A percentile compares a stretch with the other conserved stretches of the same genome.
Conservation (phyloP, 2,888 invertebrate species). For the Epirrita christyi region DNA sequence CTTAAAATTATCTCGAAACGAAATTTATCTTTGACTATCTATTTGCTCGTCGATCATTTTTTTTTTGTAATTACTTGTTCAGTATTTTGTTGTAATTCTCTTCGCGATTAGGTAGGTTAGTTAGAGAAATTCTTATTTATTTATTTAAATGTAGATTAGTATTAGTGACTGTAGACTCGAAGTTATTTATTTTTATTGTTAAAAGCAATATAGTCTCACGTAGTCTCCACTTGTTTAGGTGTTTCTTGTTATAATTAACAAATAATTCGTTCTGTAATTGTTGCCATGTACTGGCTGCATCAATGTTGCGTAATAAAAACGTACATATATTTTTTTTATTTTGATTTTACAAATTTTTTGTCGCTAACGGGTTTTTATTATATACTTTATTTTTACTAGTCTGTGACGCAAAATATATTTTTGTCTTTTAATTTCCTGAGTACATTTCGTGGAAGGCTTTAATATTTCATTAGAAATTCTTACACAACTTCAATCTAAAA, state of each 20-base stretch:
- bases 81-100: slow-evolving; percentile 78
- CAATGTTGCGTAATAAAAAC: slow-evolving; percentile 42
- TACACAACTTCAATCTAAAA: slow-evolving; percentile 13
- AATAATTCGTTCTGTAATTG: slow-evolving; percentile 40
- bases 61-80: slow-evolving; percentile 52
- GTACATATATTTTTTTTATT: slow-evolving; percentile 51
- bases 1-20: slow-evolving; percentile 51
- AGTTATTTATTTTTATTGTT: slow-evolving; percentile 70
- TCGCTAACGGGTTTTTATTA: slow-evolving; percentile 51
- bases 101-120: slow-evolving; percentile 73
- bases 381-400: slow-evolving; percentile 64
- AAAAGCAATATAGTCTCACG: slow-evolving; percentile 65
- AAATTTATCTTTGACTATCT: slow-evolving; percentile 54
- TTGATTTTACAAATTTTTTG: slow-evolving; percentile 45
- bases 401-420: slow-evolving; percentile 43
- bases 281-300: slow-evolving; percentile 46
- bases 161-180: slow-evolving; percentile 61
- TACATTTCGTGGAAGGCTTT: slow-evolving; percentile 18
- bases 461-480: slow-evolving; percentile 8
- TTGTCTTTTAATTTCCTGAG: slow-evolving; percentile 26
- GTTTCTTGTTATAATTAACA: slow-evolving; percentile 43
- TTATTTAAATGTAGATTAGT: slow-evolving; percentile 74
- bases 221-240: slow-evolving; percentile 62
- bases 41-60: slow-evolving; percentile 49
- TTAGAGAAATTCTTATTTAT: slow-evolving; percentile 81